Conservation (phyloP, 2,797 vertebrate genomes). For the Cuniculus paca region DNA sequence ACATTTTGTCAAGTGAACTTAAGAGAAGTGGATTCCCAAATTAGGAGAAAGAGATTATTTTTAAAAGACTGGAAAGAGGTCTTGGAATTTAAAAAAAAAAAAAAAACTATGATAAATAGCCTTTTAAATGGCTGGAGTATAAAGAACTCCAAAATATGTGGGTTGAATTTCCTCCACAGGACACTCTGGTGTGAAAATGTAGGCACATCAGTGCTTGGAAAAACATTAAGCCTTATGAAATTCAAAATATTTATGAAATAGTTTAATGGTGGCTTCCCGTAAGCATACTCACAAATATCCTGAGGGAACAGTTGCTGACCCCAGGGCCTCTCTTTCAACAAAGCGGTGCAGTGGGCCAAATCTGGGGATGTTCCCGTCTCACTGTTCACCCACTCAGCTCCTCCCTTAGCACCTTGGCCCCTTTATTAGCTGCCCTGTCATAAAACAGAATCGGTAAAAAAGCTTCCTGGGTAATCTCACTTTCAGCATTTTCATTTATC, state of each 20-base stretch:
- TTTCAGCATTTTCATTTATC: constrained; percentile 25
- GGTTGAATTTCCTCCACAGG: constrained; percentile 64
- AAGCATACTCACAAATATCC: constrained; percentile 57
- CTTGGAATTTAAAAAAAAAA: not conserved
- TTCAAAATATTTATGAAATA: constrained; percentile 78
- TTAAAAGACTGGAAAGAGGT: not conserved
- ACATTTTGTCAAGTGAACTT: constrained; percentile 30
- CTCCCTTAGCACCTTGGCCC: not conserved
- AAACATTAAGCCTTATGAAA: constrained; percentile 78
- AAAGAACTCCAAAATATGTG: constrained; percentile 71
- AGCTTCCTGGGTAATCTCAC: not conserved
- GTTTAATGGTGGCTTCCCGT: constrained; percentile 72
- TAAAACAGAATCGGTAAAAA: not conserved
- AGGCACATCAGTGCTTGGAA: constrained; percentile 65
- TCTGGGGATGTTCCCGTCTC: not conserved
- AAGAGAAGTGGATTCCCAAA: not conserved
- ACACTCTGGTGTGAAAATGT: constrained; percentile 75
- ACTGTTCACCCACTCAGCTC: not conserved
- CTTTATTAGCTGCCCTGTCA: not conserved
- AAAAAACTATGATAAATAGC: constrained; percentile 49
- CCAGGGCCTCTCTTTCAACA: not conserved
- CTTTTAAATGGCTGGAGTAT: constrained; percentile 71
- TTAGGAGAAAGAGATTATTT: not conserved
- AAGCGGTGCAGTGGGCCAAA: not conserved
- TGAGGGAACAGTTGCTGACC: constrained; percentile 20